phyloP scores from a whole-genome alignment of 1,140 invertebrate species.

The Ruditapes philippinarum region DNA sequence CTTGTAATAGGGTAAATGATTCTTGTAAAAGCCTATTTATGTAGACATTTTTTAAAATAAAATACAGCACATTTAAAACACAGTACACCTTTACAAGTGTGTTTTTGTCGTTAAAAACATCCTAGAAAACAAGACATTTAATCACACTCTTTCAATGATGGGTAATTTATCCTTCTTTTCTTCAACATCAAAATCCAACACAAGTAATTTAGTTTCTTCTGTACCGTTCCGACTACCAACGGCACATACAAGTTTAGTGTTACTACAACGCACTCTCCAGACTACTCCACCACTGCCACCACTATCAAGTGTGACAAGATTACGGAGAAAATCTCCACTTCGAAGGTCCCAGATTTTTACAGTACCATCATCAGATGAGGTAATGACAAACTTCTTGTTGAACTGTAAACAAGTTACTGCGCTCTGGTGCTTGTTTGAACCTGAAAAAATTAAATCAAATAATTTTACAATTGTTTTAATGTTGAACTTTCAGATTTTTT shows the following conservation, averaged over 20 bases:
- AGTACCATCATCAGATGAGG: conserved; percentile 99
- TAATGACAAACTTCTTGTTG: conserved; percentile 99
- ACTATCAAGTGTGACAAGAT: conserved; percentile 96
- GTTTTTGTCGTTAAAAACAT: neutral
- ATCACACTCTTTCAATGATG: conserved; percentile 44
- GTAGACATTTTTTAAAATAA: too few relatives aligned
- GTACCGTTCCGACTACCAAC: conserved; percentile 99
- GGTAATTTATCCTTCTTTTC: conserved; percentile 77
- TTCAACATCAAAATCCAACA: conserved; percentile 98
- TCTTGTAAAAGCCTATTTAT: too few relatives aligned
- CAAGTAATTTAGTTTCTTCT: conserved; percentile 99
- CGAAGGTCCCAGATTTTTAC: conserved; percentile 99
- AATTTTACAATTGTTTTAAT: too few relatives aligned
- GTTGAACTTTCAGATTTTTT: too few relatives aligned
- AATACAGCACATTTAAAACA: conserved; percentile 14
- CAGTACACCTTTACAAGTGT: neutral
- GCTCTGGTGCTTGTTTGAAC: conserved; percentile 98
- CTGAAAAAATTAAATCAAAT: too few relatives aligned
- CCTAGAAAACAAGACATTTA: neutral
- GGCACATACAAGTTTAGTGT: conserved; percentile 99
- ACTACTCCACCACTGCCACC: conserved; percentile 99
- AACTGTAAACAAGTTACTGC: conserved; percentile 99
- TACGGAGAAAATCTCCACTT: conserved; percentile 98
- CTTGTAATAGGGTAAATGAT: too few relatives aligned
- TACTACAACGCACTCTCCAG: conserved; percentile 98